Base-by-base conservation (phyloP, 2,797 vertebrate species). In the Pachyuromys duprasi region DNA sequence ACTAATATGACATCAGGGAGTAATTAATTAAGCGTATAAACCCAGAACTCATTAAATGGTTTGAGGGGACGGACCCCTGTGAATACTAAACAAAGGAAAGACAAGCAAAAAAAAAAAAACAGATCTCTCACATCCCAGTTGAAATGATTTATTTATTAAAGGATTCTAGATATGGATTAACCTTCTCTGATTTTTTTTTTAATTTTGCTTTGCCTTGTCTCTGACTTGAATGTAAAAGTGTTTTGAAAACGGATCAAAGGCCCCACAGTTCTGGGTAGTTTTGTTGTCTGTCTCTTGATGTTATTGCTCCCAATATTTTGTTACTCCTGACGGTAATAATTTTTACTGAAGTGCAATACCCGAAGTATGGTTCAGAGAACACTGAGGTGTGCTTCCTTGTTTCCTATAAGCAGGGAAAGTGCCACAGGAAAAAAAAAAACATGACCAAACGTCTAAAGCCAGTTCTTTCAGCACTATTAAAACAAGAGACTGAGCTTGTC, bases 1-100 rank as follows among this genome's bases (percentile, higher is more conserved):
- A 26, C 22, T 92, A 97, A 95, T 91, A 90, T 86, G 81, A 86
- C 87, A 95, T 39, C 36, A 70, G 49, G 84, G 87, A 91, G 49
- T 92, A 94, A 96, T 96, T 92, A 94, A 96, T 96, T 92, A 97
- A 95, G 80, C 33, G 84, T 70, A 78, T 86, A 96, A 96, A 96
- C 57, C n/a, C 92, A 96, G 84, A 94, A 90, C 63, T 86, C 72
- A 63, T 96, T 96, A 95, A 87, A 83, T 82, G 78, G 31, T 95
- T 92, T 93, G 91, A 94, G 36, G 49, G 17, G 76, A 86, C 55
- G 0, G 62, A 75, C 90, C 89, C 86, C 63, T 24, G 91, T 93
- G 91, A 94, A 91, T 95, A 31, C 42, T 82, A 96, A 92, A 94
- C 88, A 94, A 94, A 92, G 91, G 49, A 80, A 95, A 94, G 90